A percentile compares a stretch with the other conserved stretches of the same genome.
Evolutionary conservation across 2,888 invertebrate species (phyloP).

Genomic region (Stenodera caucasica): DNA sequence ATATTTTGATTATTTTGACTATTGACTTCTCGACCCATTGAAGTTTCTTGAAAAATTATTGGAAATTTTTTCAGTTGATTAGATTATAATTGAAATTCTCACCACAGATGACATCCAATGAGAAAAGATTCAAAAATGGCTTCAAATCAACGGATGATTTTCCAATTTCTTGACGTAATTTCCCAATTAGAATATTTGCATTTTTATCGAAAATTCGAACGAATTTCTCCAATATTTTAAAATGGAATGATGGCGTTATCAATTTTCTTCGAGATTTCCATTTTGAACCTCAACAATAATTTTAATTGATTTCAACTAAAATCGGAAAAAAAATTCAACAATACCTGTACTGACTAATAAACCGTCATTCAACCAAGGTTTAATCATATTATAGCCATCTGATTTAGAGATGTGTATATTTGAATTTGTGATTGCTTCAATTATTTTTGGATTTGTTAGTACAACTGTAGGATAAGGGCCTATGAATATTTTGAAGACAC

Average conservation of each 20-base stretch:
- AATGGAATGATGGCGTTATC: conserved; percentile 32
- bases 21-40: conserved; percentile 59
- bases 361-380: conserved; percentile 51
- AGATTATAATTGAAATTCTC: conserved; percentile 1
- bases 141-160: conserved; percentile 15
- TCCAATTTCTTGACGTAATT: conserved; percentile 16
- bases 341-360: conserved; percentile 53
- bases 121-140: conserved; percentile 18
- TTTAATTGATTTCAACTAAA: background rate
- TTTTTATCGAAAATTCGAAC: conserved; percentile 22
- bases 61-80: background rate
- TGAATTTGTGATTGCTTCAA: conserved; percentile 15
- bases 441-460: conserved; percentile 16
- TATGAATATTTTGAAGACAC: conserved; percentile 12
- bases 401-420: conserved; percentile 40
- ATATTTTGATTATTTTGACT: conserved; percentile 48
- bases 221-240: conserved; percentile 28
- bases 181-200: conserved; percentile 19
- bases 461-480: conserved; percentile 4
- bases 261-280: conserved; percentile 30
- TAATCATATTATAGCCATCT: conserved; percentile 42
- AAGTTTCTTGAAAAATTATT: conserved; percentile 55
- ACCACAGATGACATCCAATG: conserved; percentile 32
- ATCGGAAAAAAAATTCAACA: conserved; percentile 1
- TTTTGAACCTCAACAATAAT: conserved; percentile 15